Conservation (phyloP, 2,113 vertebrate genomes). For the Erpornis zantholeuca region DNA sequence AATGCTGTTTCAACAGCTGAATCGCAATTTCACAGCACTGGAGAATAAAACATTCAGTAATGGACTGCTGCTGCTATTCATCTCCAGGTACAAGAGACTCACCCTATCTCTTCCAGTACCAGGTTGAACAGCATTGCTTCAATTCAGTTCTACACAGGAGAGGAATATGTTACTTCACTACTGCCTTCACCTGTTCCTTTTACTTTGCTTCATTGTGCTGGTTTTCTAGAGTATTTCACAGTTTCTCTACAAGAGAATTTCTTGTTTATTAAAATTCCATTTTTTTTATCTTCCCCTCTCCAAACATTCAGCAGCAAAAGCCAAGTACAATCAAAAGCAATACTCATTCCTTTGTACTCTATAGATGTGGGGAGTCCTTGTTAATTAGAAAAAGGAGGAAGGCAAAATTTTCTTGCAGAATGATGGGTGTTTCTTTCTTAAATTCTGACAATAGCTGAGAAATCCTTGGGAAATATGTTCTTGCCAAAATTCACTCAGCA, state of each 20-base stretch:
- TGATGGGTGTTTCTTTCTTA: conserved; percentile 12
- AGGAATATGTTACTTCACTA: neutral
- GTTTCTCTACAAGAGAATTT: neutral
- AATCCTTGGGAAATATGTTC: conserved; percentile 9
- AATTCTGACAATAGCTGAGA: conserved; percentile 31
- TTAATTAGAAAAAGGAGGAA: conserved; percentile 37
- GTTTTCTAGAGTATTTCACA: neutral
- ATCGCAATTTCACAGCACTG: conserved; percentile 10
- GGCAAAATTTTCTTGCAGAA: neutral
- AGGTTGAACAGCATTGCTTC: neutral
- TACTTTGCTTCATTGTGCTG: neutral
- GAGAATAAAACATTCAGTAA: neutral
- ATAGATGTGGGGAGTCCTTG: neutral
- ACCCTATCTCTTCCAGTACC: neutral
- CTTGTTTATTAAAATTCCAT: neutral
- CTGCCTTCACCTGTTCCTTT: neutral
- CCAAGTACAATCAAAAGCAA: neutral
- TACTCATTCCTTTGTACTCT: neutral
- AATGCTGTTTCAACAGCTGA: neutral
- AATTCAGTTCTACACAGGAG: neutral
- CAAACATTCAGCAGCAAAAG: neutral
- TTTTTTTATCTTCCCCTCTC: neutral
- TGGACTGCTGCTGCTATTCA: neutral
- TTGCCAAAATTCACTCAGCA: conserved; percentile 2
- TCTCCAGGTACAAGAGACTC: neutral